Evolutionary conservation across 1,140 invertebrate species (phyloP).

Genomic region (Cydia amplana): DNA sequence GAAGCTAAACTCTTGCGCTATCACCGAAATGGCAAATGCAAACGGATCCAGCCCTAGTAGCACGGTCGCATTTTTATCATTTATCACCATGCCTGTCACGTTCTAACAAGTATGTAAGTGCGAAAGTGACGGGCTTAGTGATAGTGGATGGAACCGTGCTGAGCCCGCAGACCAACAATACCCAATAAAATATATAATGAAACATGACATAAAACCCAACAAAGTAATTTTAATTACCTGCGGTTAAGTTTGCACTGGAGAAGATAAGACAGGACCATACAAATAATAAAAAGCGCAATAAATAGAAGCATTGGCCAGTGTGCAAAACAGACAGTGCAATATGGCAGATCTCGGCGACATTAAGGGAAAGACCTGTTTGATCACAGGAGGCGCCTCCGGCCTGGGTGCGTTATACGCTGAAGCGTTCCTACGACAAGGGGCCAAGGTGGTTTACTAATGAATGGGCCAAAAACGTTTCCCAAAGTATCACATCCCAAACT

Average conservation of each 20-base stretch:
- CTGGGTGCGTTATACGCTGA: conserved; percentile 76
- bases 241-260: background rate
- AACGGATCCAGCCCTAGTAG: no score
- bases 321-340: background rate
- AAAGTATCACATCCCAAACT: no score
- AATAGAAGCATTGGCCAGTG: background rate
- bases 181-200: no score
- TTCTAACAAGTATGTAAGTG: no score
- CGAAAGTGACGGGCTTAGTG: no score
- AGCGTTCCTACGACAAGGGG: conserved; percentile 69
- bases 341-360: background rate
- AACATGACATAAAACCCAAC: background rate
- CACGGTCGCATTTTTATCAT: no score
- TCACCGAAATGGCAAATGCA: no score
- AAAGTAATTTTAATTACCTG: background rate
- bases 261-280: conserved; percentile 3
- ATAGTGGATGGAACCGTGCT: no score
- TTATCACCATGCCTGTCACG: no score
- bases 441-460: conserved; percentile 77
- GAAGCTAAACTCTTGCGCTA: no score
- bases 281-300: background rate
- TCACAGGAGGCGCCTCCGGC: conserved; percentile 80
- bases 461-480: no score
- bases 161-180: no score
- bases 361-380: conserved; percentile 71